Conservation (phyloP, 2,113 vertebrate species). For the Eudorcas thomsonii region DNA sequence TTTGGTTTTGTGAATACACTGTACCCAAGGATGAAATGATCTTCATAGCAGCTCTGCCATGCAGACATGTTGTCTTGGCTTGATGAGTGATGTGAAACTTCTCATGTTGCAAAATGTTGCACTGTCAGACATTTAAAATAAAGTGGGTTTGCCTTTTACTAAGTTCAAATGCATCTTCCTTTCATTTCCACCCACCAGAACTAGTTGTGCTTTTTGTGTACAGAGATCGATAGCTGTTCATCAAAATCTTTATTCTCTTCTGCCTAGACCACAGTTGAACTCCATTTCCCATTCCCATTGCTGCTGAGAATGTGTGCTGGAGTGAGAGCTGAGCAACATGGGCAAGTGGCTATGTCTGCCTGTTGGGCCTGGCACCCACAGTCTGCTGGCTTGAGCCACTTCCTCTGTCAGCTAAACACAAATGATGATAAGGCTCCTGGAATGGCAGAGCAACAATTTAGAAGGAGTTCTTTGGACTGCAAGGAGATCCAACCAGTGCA, state of each 20-base stretch:
- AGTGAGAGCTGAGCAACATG: neutral
- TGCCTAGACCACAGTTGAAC: neutral
- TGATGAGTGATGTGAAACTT: neutral
- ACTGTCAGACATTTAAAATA: neutral
- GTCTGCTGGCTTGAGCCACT: too few species aligned
- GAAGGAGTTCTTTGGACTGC: neutral
- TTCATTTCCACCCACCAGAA: neutral
- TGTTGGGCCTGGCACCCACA: neutral
- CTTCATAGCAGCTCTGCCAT: too few species aligned
- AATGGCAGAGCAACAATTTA: neutral
- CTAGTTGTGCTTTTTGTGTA: neutral
- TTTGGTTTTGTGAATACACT: neutral
- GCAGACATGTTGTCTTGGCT: neutral
- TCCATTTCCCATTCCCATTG: neutral
- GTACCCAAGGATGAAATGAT: neutral
- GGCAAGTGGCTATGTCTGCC: too few species aligned
- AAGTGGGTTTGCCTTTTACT: neutral
- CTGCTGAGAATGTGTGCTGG: neutral
- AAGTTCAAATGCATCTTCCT: neutral
- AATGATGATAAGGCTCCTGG: neutral
- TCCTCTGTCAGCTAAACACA: neutral
- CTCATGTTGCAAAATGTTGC: neutral
- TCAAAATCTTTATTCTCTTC: neutral
- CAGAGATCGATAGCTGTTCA: neutral
- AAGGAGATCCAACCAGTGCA: too few species aligned